Evolutionary conservation across 2,113 vertebrate species (phyloP), one percentile per base, ranked within the genome.

Genomic region (Mus spicilegus): DNA sequence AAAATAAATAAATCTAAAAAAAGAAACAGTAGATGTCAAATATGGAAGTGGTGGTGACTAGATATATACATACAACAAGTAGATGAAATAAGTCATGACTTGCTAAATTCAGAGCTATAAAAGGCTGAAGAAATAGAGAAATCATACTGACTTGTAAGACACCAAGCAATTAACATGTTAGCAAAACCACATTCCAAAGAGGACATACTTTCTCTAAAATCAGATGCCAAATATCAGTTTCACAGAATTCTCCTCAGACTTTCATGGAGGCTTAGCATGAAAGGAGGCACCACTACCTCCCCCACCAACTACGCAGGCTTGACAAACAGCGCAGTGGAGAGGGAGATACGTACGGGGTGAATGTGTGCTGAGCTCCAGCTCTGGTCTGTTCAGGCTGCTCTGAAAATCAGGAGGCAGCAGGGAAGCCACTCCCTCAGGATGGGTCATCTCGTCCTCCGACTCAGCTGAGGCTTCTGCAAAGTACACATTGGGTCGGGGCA

Each of bases 401-500:
- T 98, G 93, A 96, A 98, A 97, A 95, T 98, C 97, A 97, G 98
- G 97, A 97, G 98, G 98, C 96, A 98, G 97, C 95, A 98, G 95
- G 97, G 97, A 98, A 97, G 97, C 93, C 97, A 98, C 95, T 98
- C 97, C 97, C 95, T 98, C 98, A 20, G 98, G 97, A 96, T 98
- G 97, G 95, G 96, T 94, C 95, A 97, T 96, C 95, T 98, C 98
- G 90, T 98, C 98, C 97, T 98, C 98, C n/a, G 98, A 98, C 95
- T 98, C 98, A 90, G 97, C 96, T 96, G 97, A 98, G 95, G 97
- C 97, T 96, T 98, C 98, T 98, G 97, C 94, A 97, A 98, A 97
- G 97, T 85, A 97, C 94, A 98, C 90, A 97, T 95, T 93, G 97
- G 97, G 96, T 96, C 69, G 95, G 96, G 96, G 58, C 93, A 96